These are phyloP conservation scores for Oxycera nigricornis DNA, from an alignment of 2,888 invertebrate genomes.

Conservation along the genomic window DNA sequence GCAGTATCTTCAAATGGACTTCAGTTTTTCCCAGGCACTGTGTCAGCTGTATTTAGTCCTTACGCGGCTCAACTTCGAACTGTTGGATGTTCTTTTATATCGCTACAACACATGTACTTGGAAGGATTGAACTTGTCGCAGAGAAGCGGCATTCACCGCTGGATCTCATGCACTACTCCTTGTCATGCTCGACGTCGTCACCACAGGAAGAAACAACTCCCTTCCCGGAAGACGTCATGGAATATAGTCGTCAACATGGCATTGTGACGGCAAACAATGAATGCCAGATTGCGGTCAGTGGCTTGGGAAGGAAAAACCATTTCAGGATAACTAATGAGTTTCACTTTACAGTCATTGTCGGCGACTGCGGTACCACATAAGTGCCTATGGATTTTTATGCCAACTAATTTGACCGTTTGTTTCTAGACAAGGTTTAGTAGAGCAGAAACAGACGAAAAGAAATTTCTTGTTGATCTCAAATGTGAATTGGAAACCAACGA, in stretches of 20 bases:
- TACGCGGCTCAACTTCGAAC: constrained; percentile 21
- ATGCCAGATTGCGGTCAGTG: constrained; percentile 40
- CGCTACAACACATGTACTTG: constrained; percentile 1
- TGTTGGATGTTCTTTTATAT: constrained; percentile 3
- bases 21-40: neutral
- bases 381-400: neutral
- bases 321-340: constrained; percentile 39
- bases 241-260: constrained; percentile 32
- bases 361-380: neutral
- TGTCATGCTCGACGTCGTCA: neutral
- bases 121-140: constrained; percentile 10
- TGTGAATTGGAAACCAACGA: too few relatives aligned
- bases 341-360: constrained; percentile 11
- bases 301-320: constrained; percentile 34
- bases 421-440: neutral
- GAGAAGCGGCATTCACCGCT: constrained; percentile 1
- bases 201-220: constrained; percentile 15
- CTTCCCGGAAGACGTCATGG: constrained; percentile 8
- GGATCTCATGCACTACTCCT: neutral
- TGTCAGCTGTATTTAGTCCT: neutral
- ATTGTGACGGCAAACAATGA: constrained; percentile 36
- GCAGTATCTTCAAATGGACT: neutral
- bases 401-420: constrained; percentile 18
- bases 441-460: constrained; percentile 6
- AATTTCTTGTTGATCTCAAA: too few relatives aligned